Conservation (phyloP, 2,888 invertebrate species). For the Lysandra bellargus region DNA sequence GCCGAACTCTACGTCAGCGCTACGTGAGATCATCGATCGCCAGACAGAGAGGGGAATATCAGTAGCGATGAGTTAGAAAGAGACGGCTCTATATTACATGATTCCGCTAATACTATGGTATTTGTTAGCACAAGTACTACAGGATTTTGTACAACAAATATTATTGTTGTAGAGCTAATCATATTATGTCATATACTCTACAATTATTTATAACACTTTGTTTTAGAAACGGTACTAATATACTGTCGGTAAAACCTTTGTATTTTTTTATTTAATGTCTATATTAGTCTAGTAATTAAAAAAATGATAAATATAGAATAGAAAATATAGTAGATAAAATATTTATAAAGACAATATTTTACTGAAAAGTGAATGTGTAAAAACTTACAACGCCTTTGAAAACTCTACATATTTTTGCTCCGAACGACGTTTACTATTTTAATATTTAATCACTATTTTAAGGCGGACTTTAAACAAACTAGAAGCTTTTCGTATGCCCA, state of each 20-base stretch:
- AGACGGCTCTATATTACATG: not conserved
- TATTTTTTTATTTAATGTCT: too few relatives aligned
- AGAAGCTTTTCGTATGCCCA: too few relatives aligned
- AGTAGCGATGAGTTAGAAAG: not conserved
- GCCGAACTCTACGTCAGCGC: conserved; percentile 14
- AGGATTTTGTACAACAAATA: not conserved
- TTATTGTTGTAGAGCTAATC: not conserved
- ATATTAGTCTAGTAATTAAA: too few relatives aligned
- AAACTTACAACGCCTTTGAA: not conserved
- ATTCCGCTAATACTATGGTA: not conserved
- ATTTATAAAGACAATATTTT: too few relatives aligned
- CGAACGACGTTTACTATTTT: not conserved
- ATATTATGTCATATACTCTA: not conserved
- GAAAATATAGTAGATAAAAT: too few relatives aligned
- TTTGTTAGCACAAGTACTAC: not conserved
- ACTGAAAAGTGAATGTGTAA: too few relatives aligned
- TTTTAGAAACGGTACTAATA: too few relatives aligned
- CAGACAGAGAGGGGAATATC: not conserved
- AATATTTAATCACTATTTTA: not conserved
- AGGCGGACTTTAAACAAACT: too few relatives aligned
- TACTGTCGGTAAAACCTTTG: too few relatives aligned
- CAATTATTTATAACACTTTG: too few relatives aligned
- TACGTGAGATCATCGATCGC: conserved; percentile 19
- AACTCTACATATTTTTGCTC: not conserved
- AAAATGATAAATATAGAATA: too few relatives aligned